Evolutionary conservation across 2,888 invertebrate species (phyloP), one percentile per base, ranked within the genome.

Genomic region (Emmelina monodactyla): DNA sequence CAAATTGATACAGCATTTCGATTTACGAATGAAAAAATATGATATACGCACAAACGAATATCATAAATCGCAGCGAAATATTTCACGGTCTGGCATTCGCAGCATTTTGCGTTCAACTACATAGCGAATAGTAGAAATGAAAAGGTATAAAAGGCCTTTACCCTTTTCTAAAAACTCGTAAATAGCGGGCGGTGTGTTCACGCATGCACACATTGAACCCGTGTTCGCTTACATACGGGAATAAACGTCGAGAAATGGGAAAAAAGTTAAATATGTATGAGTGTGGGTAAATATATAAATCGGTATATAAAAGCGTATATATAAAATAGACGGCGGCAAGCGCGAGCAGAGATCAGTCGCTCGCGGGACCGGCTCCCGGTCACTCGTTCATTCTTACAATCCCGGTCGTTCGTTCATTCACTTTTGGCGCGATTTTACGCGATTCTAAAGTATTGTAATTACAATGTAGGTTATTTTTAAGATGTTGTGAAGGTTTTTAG

Each of bases 211-310:
- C 59, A 54, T 62, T 48, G 52, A 45, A n/a, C 25, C 25, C 9
- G 25, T 25, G 11, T 25, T 38, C 51, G 53, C 61, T 61, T 58
- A 71, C 75, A 73, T 69, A 71, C 69, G 69, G 58, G 69, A 70
- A 72, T 73, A 76, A 75, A 71, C 76, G 75, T 71, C 63, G 67
- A 69, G 75, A 75, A 78, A 79, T 78, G 73, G 73, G 72, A 76
- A 78, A 79, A 79, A 79, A 75, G 70, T 78, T 75, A 75, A 79
- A 78, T 79, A 79, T 79, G 78, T 79, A 79, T 75, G 78, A 75
- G 78, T 78, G 78, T 59, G 78, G 71, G 78, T 71, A 78, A 78
- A 79, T 78, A 78, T 73, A 78, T 78, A 78, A 78, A 78, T 79
- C 71, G 75, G 76, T 75, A 78, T 68, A 78, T 78, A 72, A 57